These are phyloP conservation scores for Cossypha polioptera DNA, from an alignment of 2,797 vertebrate genomes.

Conservation along the genomic window DNA sequence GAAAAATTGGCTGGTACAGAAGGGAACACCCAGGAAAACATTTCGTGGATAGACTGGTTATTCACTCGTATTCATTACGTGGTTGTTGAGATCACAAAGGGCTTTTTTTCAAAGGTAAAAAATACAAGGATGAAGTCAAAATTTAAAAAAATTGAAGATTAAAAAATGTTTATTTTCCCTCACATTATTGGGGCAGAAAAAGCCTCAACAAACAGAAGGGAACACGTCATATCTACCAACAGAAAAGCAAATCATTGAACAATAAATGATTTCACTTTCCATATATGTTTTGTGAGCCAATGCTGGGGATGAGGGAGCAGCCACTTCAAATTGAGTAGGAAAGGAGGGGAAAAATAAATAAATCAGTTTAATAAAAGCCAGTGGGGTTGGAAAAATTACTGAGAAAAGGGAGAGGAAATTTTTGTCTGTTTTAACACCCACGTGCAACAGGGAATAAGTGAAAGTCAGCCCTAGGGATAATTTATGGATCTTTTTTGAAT, in stretches of 20 bases:
- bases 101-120: neutral
- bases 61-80: neutral
- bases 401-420: conserved; percentile 24
- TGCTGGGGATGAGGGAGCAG: neutral
- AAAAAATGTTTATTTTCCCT: neutral
- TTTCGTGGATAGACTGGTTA: neutral
- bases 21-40: conserved; percentile 67
- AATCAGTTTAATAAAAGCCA: neutral
- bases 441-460: neutral
- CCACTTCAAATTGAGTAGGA: neutral
- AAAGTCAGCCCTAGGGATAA: neutral
- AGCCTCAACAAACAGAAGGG: neutral
- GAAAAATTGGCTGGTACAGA: conserved; percentile 64
- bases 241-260: neutral
- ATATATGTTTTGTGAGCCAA: neutral
- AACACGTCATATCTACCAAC: neutral
- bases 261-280: neutral
- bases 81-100: neutral
- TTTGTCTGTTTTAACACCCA: neutral
- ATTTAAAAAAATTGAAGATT: neutral
- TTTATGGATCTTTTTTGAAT: neutral
- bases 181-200: neutral
- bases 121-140: neutral
- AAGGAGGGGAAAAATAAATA: conserved; percentile 3
- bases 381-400: conserved; percentile 20